These are phyloP conservation scores for Drosophila busckii DNA, from an alignment of 1,140 invertebrate genomes.

Conservation along the genomic window DNA sequence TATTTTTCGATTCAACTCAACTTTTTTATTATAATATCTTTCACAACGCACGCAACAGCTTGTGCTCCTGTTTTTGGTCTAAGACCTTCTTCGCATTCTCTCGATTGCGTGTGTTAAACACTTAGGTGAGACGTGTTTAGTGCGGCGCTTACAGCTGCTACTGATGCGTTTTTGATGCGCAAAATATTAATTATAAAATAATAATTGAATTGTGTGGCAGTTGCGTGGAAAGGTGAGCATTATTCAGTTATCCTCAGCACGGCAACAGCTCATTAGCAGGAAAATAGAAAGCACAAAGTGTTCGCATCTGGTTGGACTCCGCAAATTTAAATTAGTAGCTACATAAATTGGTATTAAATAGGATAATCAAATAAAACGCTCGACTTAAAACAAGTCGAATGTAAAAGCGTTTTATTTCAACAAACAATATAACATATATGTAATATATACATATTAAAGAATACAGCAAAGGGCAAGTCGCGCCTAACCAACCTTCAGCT, in stretches of 20 bases:
- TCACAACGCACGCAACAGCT: slow-evolving; percentile 1
- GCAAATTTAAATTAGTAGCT: slow-evolving; percentile 46
- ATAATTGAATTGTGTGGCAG: slow-evolving; percentile 72
- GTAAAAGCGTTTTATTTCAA: too few relatives aligned
- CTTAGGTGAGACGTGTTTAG: slow-evolving; percentile 48
- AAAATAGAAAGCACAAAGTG: slow-evolving; percentile 14
- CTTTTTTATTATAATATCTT: too few relatives aligned
- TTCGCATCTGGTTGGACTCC: slow-evolving; percentile 41
- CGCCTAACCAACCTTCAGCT: too few relatives aligned
- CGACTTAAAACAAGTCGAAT: slow-evolving; percentile 11
- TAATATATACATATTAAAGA: too few relatives aligned
- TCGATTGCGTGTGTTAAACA: slow-evolving; percentile 45
- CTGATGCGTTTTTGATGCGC: slow-evolving; percentile 77
- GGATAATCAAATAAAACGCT: slow-evolving; percentile 23
- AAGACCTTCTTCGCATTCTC: background rate
- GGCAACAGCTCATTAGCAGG: slow-evolving; percentile 62
- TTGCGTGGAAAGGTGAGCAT: slow-evolving; percentile 52
- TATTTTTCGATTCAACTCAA: slow-evolving; percentile 11
- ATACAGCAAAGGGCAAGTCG: too few relatives aligned
- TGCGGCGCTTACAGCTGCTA: slow-evolving; percentile 42
- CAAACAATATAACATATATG: too few relatives aligned
- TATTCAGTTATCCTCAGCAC: slow-evolving; percentile 39
- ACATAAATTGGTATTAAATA: slow-evolving; percentile 50
- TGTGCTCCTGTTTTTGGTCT: slow-evolving; percentile 1
- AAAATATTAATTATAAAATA: slow-evolving; percentile 78